A percentile compares a stretch with the other conserved stretches of the same genome.
Evolutionary conservation across 2,113 vertebrate genomes (phyloP).

Genomic region (Atlantisia rogersi): DNA sequence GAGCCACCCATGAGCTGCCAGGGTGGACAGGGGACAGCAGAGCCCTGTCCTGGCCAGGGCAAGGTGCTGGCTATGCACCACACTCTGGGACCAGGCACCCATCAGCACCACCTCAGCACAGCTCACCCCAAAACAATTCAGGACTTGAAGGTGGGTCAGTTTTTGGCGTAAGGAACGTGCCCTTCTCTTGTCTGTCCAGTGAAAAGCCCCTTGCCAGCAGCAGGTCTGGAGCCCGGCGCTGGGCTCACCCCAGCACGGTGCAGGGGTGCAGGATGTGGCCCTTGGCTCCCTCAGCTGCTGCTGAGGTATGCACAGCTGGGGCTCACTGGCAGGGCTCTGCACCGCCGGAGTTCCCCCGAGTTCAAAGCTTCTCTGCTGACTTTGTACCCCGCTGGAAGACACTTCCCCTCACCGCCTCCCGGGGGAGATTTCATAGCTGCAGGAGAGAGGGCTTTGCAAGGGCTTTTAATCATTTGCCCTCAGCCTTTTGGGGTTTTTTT

Average conservation of each 20-base stretch:
- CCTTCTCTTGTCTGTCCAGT: background rate
- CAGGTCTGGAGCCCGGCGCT: fast-evolving
- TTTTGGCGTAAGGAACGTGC: fast-evolving
- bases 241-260: fast-evolving
- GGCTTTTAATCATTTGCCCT: constrained; percentile 35
- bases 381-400: constrained; percentile 60
- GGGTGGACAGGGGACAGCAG: background rate
- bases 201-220: background rate
- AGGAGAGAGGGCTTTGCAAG: background rate
- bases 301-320: constrained; percentile 62
- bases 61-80: background rate
- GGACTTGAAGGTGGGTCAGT: background rate
- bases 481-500: background rate
- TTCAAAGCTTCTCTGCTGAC: constrained; percentile 64
- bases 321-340: constrained; percentile 31
- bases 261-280: background rate
- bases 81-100: background rate
- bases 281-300: constrained; percentile 30
- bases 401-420: constrained; percentile 45
- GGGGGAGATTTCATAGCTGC: constrained; percentile 61
- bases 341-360: constrained; percentile 33
- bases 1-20: fast-evolving
- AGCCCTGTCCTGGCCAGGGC: fast-evolving
- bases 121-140: background rate
- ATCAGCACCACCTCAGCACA: background rate